phyloP scores from a whole-genome alignment of 2,888 invertebrate genomes.

The Melinopterus prodromus region DNA sequence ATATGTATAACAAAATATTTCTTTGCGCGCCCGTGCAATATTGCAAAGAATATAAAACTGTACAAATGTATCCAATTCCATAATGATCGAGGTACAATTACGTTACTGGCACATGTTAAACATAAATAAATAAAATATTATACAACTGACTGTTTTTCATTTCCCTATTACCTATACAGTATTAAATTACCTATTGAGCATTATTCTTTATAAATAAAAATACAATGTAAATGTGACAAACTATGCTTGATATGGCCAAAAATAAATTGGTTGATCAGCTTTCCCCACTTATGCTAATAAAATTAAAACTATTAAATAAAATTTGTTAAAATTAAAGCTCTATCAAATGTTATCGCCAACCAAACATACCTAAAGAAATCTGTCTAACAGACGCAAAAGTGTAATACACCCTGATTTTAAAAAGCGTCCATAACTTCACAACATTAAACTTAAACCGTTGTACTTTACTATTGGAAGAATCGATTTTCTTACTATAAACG shows the following conservation, averaged over 20 bases:
- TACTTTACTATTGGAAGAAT: constrained; percentile 55
- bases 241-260: too few species aligned
- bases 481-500: constrained; percentile 70
- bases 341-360: constrained; percentile 7
- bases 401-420: constrained; percentile 57
- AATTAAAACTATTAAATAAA: too few species aligned
- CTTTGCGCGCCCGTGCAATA: too few species aligned
- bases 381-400: constrained; percentile 30
- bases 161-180: not conserved
- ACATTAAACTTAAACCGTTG: constrained; percentile 58
- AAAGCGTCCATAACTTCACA: constrained; percentile 59
- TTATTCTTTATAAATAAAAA: not conserved
- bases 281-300: too few species aligned
- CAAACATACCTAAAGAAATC: constrained; percentile 22
- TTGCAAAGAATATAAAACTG: not conserved
- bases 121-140: not conserved
- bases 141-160: not conserved
- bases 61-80: not conserved
- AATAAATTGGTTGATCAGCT: too few species aligned
- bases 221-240: not conserved
- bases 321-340: not conserved
- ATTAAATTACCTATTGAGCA: not conserved
- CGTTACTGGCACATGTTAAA: not conserved
- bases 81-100: not conserved
- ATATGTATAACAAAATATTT: not conserved